Conservation (phyloP, 2,797 vertebrate species). For the Florisuga fusca region DNA sequence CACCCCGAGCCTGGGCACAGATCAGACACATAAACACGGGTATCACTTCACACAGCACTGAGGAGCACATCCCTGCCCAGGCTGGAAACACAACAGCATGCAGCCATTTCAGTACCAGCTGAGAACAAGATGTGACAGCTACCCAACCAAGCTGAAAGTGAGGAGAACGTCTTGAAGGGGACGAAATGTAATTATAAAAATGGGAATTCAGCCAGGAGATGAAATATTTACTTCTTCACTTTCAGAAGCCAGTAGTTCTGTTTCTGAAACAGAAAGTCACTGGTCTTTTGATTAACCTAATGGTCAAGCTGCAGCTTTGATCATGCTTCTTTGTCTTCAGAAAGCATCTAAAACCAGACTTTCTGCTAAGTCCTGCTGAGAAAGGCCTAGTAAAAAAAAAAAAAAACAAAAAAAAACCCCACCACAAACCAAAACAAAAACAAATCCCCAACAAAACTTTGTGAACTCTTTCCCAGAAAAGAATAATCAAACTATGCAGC, state of each 20-base stretch:
- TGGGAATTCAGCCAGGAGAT: background rate
- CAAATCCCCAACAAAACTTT: background rate
- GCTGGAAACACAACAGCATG: background rate
- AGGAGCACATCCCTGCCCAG: background rate
- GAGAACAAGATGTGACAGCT: background rate
- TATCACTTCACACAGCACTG: constrained; percentile 1
- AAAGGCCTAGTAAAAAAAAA: background rate
- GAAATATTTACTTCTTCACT: background rate
- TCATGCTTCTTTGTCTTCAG: background rate
- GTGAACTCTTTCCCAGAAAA: background rate
- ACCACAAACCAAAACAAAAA: no score
- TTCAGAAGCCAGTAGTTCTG: background rate
- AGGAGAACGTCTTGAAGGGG: background rate
- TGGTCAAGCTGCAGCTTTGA: background rate
- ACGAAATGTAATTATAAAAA: background rate
- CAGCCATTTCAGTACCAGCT: background rate
- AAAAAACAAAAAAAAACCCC: background rate
- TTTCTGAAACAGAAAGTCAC: background rate
- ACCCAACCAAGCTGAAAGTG: background rate
- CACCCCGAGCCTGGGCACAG: background rate
- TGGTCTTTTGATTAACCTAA: background rate
- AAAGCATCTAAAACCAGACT: background rate
- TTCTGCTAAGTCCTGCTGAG: background rate
- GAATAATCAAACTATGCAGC: background rate
- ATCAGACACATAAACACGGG: background rate